A percentile compares a stretch with the other conserved stretches of the same genome.
phyloP scores from a whole-genome alignment of 1,140 invertebrate genomes.

The Euwallacea similis region DNA sequence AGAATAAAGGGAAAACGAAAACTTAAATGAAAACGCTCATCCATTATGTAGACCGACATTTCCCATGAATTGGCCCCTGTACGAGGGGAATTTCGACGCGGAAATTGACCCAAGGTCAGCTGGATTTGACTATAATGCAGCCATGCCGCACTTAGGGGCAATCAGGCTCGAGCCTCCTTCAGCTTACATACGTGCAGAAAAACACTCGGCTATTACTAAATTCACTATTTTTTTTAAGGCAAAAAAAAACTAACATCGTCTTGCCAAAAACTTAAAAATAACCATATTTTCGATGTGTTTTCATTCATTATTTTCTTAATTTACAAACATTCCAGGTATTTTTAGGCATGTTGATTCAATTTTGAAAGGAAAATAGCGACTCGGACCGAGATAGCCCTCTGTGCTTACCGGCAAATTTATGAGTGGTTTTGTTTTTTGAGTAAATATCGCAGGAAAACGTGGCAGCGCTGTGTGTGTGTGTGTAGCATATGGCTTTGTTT shows the following conservation, averaged over 20 bases:
- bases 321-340: slow-evolving; percentile 29
- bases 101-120: background rate
- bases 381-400: background rate
- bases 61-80: background rate
- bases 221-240: background rate
- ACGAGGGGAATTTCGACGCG: background rate
- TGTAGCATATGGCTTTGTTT: too few relatives aligned
- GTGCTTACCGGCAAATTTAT: background rate
- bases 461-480: too few relatives aligned
- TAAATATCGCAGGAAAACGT: background rate
- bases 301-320: slow-evolving; percentile 33
- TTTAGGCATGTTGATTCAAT: slow-evolving; percentile 16
- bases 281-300: slow-evolving; percentile 24
- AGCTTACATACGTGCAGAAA: background rate
- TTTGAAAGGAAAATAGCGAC: background rate
- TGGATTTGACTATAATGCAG: background rate
- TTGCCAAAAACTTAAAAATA: slow-evolving; percentile 31
- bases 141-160: too few relatives aligned
- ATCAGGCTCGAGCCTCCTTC: background rate
- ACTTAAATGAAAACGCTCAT: slow-evolving; percentile 4
- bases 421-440: slow-evolving; percentile 1
- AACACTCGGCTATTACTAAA: too few relatives aligned
- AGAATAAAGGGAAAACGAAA: background rate
- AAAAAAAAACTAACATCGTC: background rate
- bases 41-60: slow-evolving; percentile 2